These are phyloP conservation scores for Artibeus lituratus DNA, from an alignment of 2,797 vertebrate genomes.

Conservation along the genomic window DNA sequence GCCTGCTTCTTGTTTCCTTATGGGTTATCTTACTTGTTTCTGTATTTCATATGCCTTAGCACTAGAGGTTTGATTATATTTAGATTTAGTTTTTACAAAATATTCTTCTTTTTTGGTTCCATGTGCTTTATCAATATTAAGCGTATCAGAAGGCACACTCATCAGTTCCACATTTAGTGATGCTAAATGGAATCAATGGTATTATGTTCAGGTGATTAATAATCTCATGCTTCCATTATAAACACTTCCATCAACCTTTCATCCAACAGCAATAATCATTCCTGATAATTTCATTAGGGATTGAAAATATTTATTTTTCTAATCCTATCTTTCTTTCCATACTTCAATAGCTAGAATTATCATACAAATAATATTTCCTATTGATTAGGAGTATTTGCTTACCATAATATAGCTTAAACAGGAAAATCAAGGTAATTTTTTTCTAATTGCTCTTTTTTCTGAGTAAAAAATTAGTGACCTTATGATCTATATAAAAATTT, in stretches of 20 bases:
- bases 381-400: neutral
- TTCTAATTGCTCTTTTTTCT: neutral
- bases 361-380: neutral
- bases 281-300: neutral
- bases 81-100: neutral
- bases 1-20: neutral
- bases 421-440: neutral
- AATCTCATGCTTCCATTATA: neutral
- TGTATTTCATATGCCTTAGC: neutral
- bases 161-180: neutral
- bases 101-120: neutral
- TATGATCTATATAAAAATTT: neutral
- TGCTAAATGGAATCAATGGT: neutral
- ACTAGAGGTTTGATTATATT: neutral
- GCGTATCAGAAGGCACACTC: neutral
- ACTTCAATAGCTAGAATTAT: neutral
- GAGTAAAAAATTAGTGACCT: neutral
- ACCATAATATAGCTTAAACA: neutral
- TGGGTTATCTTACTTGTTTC: neutral
- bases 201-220: neutral
- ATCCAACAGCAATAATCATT: neutral
- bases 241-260: neutral
- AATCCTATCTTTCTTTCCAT: neutral
- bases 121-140: neutral
- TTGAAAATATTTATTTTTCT: neutral